These are phyloP conservation scores for Leuctra nigra DNA, from an alignment of 2,888 invertebrate genomes.

Conservation along the genomic window DNA sequence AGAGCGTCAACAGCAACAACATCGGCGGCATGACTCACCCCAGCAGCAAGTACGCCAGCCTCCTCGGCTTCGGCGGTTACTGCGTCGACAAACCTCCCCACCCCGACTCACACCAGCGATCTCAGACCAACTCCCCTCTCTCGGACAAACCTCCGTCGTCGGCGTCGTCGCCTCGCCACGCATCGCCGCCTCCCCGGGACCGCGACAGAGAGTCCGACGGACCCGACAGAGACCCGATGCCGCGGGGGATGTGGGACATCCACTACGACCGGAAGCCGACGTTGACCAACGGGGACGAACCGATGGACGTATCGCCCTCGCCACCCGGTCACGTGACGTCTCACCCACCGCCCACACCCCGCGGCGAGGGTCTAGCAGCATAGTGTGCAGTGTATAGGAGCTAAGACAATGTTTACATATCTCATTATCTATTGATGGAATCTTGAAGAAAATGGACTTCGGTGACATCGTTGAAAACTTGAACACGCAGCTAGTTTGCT, in stretches of 20 bases:
- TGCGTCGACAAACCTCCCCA: slow-evolving; percentile 46
- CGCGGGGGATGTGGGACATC: slow-evolving; percentile 47
- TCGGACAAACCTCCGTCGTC: slow-evolving; percentile 43
- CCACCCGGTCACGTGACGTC: slow-evolving; percentile 36
- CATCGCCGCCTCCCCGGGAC: slow-evolving; percentile 30
- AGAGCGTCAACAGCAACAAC: slow-evolving; percentile 51
- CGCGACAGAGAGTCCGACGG: slow-evolving; percentile 4
- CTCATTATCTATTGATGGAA: slow-evolving; percentile 21
- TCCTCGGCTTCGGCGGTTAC: slow-evolving; percentile 70
- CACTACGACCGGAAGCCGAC: slow-evolving; percentile 49
- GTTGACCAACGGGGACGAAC: slow-evolving; percentile 38
- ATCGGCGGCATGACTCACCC: slow-evolving; percentile 49
- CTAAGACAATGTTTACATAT: slow-evolving; percentile 21
- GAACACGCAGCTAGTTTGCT: slow-evolving; percentile 20
- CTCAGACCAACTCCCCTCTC: slow-evolving; percentile 44
- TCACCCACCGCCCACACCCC: slow-evolving; percentile 47
- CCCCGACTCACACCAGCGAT: slow-evolving; percentile 35
- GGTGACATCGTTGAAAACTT: slow-evolving; percentile 5
- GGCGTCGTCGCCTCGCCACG: slow-evolving; percentile 37
- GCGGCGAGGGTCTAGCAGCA: slow-evolving; percentile 68
- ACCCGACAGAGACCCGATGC: not conserved
- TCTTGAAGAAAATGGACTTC: slow-evolving; percentile 4
- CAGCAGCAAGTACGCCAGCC: slow-evolving; percentile 56
- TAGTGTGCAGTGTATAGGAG: slow-evolving; percentile 38
- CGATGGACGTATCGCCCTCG: slow-evolving; percentile 27